Evolutionary conservation across 2,113 vertebrate species (phyloP), one percentile per base, ranked within the genome.

Genomic region (Tauraco erythrolophus): DNA sequence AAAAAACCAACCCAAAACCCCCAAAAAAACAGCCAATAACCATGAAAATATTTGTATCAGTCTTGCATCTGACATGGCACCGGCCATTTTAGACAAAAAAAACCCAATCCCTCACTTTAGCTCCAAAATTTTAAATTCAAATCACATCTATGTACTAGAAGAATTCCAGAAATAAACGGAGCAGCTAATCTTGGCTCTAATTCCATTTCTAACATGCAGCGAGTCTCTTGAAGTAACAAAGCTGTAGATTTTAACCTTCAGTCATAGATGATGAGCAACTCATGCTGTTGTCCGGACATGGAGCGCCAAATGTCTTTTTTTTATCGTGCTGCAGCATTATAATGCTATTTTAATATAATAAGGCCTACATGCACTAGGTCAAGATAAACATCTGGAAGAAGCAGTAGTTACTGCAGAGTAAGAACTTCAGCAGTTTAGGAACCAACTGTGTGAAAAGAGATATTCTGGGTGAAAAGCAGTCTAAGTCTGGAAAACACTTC

Each of bases 51-150:
- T 9, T 51, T 35, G 11, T 35, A 4, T 22, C 61, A 10, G 14
- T 17, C 57, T 43, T 37, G 18, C 27, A 39, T 11, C n/a, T 35
- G 39, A 74, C 45, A 15, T 1, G 13, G 43, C 58, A 41, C 33
- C 41, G 69, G 65, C 9, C 33, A 14, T 0, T 0, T 24, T 39
- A 0, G 0, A 17, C 10, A 28, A 53, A 43, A 43, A 43, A 43
- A 43, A 28, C 21, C 2, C 17, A 51, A 30, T 31, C 27, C 10
- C 21, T 17, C 7, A 13, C 33, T 27, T 24, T 7, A 79, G 48
- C 45, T 50, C 61, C 48, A 69, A 69, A 19, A 69, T 84, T 74
- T 79, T 54, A 48, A 64, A 57, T 65, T 69, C 62, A 31, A 83
- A 45, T 65, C 45, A 53, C 57, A 60, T 69, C 82, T 12, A 24